Conservation (phyloP, 2,888 invertebrate genomes). For the Acronicta leporina region DNA sequence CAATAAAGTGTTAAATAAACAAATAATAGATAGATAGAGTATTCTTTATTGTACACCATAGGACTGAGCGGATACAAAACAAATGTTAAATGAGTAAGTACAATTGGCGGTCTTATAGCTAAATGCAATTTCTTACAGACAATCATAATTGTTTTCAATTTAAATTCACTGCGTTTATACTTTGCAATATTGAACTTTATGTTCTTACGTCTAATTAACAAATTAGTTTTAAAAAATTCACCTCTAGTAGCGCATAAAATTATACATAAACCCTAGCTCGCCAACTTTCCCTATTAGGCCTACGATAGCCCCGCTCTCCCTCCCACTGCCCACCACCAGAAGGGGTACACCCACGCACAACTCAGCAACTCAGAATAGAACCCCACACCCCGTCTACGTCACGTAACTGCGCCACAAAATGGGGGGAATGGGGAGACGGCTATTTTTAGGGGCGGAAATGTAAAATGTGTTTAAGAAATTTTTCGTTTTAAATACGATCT, state of each 20-base stretch:
- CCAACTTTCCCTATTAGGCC: slow-evolving; percentile 53
- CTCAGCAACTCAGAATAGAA: slow-evolving; percentile 62
- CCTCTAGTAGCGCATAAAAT: not conserved
- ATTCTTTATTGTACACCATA: no score
- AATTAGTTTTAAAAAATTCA: not conserved
- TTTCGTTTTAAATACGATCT: not conserved
- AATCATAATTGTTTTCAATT: no score
- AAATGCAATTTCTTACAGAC: no score
- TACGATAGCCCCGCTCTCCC: slow-evolving; percentile 30
- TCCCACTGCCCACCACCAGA: slow-evolving; percentile 21
- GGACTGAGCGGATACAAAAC: no score
- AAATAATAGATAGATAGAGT: no score
- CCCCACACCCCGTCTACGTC: slow-evolving; percentile 66
- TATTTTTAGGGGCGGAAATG: slow-evolving; percentile 50
- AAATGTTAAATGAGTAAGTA: no score
- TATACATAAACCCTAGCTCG: slow-evolving; percentile 21
- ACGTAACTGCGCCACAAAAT: slow-evolving; percentile 49
- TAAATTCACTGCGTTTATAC: no score
- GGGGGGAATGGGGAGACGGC: slow-evolving; percentile 25
- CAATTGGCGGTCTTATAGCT: no score
- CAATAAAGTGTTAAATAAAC: no score
- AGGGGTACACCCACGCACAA: slow-evolving; percentile 60
- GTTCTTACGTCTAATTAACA: no score
- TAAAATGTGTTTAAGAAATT: not conserved
- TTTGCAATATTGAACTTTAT: no score